A percentile compares a stretch with the other conserved stretches of the same genome.
phyloP scores from a whole-genome alignment of 23 tunicate genomes.

The Styela clava region DNA sequence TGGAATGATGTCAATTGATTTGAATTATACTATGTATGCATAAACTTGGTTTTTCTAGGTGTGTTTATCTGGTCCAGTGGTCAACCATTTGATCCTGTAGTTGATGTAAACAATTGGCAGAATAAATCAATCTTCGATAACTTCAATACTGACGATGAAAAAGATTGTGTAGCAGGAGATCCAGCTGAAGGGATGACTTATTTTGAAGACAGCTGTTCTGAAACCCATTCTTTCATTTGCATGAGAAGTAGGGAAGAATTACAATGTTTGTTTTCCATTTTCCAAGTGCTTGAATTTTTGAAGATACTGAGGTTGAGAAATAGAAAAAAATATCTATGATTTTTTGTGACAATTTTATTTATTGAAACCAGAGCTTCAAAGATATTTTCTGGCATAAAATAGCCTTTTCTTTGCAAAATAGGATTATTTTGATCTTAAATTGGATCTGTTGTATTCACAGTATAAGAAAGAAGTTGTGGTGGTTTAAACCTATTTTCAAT shows the following conservation, averaged over 20 bases:
- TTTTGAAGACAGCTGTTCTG: conserved; percentile 52
- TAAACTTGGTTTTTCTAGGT: no score
- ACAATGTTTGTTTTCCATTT: neutral
- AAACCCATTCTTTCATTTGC: conserved; percentile 41
- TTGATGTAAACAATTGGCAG: conserved; percentile 45
- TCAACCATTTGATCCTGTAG: conserved; percentile 35
- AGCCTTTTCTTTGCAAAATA: no score
- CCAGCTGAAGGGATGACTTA: conserved; percentile 28
- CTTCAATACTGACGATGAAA: neutral
- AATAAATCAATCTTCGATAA: neutral
- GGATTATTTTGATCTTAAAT: no score
- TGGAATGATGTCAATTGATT: no score
- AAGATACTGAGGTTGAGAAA: neutral
- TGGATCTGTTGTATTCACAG: no score
- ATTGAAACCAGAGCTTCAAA: neutral
- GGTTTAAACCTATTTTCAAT: no score
- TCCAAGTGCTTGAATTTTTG: neutral
- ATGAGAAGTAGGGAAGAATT: conserved; percentile 20
- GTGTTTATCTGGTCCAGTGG: conserved; percentile 70
- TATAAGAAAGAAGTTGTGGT: no score
- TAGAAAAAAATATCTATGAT: neutral
- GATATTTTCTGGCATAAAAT: neutral
- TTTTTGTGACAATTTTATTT: neutral
- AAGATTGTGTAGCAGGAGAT: conserved; percentile 63
- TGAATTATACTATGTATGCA: no score